Base-by-base conservation (phyloP, 2,888 invertebrate genomes). In the Loripinus fragilis region DNA sequence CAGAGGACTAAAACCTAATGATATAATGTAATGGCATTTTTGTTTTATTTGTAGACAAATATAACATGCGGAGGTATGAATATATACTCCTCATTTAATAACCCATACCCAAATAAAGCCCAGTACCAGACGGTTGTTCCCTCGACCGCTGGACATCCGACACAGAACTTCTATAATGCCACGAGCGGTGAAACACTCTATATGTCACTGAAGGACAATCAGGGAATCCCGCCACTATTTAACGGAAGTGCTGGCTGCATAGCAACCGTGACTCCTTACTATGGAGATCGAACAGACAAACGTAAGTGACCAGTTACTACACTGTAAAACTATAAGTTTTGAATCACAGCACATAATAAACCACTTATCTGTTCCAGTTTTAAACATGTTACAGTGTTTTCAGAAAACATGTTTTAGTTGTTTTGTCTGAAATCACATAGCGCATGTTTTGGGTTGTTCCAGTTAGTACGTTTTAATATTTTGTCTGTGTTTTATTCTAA, bases 1-100 rank as follows among this genome's bases (percentile, higher is more conserved):
- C 12, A 30, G n/a, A 25, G 28, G 20, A 33, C 10, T 30, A 33
- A 66, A 5, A n/a, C n/a, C n/a, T n/a, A n/a, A n/a, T n/a, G n/a
- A n/a, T 45, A 42, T 23, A 60, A 15, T n/a, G 10, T 35, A 12
- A 71, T 52, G 3, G n/a, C 2, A 23, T 41, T 45, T 45, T 45
- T 20, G 8, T n/a, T 23, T 1, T n/a, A 12, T 83, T 80, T 12
- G 77, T 8, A 89, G 88, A 81, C 86, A 0, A 88, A 85, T 41
- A 81, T 88, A 8, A 80, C 86, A 0, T 89, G 88, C 52, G 86
- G 88, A 7, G 67, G 79, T 7, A 85, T 81, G 55, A 85, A 76
- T 25, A 78, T 89, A 0, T 88, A 85, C 75, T 85, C 86, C 1
- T 80, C 87, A 10, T 74, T 86, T 20, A 85, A 70, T 67, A 88